Evolutionary conservation across 2,797 vertebrate species (phyloP), one percentile per base, ranked within the genome.

Genomic region (Intellagama lesueurii): DNA sequence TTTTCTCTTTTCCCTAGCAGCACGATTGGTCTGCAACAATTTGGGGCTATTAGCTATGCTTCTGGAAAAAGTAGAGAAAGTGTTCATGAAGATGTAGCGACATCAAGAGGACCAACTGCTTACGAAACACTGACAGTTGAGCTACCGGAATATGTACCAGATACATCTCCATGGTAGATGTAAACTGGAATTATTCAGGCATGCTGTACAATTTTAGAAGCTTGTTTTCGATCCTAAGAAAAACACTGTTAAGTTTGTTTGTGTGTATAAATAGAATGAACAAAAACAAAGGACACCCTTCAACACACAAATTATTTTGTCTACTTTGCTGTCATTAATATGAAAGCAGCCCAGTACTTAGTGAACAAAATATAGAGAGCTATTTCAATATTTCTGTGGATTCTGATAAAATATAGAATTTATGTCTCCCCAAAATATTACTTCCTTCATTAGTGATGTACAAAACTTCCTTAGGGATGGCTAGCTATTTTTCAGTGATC

Each of bases 1-100:
- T 93, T 93, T 88, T n/a, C 79, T 83, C 81, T 92, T 73, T 86
- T 78, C 22, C 30, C 40, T 88, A 70, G 17, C 92, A 92, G 52
- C 80, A 68, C 9, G 81, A 0, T 60, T 64, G 3, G 9, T 87
- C 70, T 86, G 49, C 88, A 19, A 11, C 87, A 24, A 8, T 88
- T 40, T 85, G 17, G 90, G 91, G 52, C 70, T 87, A 88, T 80
- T 19, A 28, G 88, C 22, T 91, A 91, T 73, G 85, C 88, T 73
- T 2, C 16, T 88, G 77, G 84, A 32, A 88, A 90, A 88, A 0
- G 90, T 68, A 5, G n/a, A 35, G 1, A 30, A 49, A 66, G n/a
- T 49, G 85, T 89, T 88, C 79, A 88, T 86, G 89, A 93, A 92
- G 35, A 72, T 81, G 1, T 82, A 89, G 81, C 3, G 16, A 86